These are phyloP conservation scores for Apodemia duryi DNA, from an alignment of 2,888 invertebrate species.

Conservation along the genomic window DNA sequence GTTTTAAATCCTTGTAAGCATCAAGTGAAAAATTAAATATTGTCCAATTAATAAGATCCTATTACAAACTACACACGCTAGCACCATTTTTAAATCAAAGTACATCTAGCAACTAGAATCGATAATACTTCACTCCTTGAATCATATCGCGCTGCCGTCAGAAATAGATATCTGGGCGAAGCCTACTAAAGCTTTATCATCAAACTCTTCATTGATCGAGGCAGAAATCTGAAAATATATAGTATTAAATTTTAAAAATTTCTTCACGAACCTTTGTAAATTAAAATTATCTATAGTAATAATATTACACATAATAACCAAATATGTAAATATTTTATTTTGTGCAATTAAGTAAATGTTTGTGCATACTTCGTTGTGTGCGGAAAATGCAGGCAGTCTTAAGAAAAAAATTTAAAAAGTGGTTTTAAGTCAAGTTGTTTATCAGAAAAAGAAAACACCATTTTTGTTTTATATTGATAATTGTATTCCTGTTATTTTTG, in stretches of 20 bases:
- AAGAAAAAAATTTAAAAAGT: no score
- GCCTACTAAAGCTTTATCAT: slow-evolving; percentile 96
- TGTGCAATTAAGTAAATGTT: no score
- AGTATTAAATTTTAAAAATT: neutral
- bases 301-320: no score
- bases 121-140: neutral
- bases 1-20: slow-evolving; percentile 11
- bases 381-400: no score
- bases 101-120: slow-evolving; percentile 22
- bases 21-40: slow-evolving; percentile 17
- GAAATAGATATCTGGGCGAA: slow-evolving; percentile 97
- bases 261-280: no score
- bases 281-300: no score
- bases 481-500: no score
- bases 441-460: no score
- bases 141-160: slow-evolving; percentile 21
- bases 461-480: no score
- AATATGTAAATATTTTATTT: no score
- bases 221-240: slow-evolving; percentile 82
- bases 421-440: no score
- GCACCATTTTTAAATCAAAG: slow-evolving; percentile 28
- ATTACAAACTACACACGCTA: slow-evolving; percentile 21
- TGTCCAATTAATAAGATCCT: slow-evolving; percentile 17
- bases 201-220: slow-evolving; percentile 88
- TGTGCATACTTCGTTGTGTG: no score